Conservation (phyloP, 2,113 vertebrate genomes). For the Genyomyrus donnyi region DNA sequence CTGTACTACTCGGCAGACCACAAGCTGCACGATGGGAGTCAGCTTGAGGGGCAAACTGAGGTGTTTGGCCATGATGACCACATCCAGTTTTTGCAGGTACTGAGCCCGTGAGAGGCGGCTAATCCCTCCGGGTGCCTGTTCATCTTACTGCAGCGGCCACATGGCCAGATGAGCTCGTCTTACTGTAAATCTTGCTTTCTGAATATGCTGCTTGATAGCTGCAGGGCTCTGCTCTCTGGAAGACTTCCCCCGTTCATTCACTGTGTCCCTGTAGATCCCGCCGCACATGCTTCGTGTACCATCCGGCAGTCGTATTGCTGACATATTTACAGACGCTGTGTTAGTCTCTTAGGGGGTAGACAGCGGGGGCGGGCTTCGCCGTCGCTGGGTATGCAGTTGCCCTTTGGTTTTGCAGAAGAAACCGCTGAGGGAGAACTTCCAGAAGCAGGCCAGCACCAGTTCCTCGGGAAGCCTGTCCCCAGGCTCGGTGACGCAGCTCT, state of each 20-base stretch:
- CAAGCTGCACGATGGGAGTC: slow-evolving; percentile 98
- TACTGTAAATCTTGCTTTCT: background rate
- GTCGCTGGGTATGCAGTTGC: slow-evolving; percentile 68
- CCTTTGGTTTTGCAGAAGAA: slow-evolving; percentile 97
- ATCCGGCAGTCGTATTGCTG: background rate
- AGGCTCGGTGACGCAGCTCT: slow-evolving; percentile 71
- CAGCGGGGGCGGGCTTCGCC: background rate
- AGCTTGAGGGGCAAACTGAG: slow-evolving; percentile 95
- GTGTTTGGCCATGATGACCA: slow-evolving; percentile 97
- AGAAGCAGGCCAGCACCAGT: slow-evolving; percentile 90
- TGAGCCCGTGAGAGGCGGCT: slow-evolving; percentile 29
- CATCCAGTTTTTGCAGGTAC: slow-evolving; percentile 99
- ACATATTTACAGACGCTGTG: background rate
- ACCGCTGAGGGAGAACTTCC: slow-evolving; percentile 85
- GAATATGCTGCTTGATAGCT: background rate
- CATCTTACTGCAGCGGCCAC: background rate
- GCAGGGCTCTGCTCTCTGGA: background rate
- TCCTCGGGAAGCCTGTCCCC: slow-evolving; percentile 82
- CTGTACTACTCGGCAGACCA: slow-evolving; percentile 99
- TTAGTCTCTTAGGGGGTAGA: background rate
- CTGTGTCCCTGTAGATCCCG: background rate
- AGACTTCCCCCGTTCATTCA: background rate
- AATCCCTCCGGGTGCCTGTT: background rate
- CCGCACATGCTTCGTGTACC: background rate
- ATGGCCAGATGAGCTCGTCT: background rate